Evolutionary conservation across 2,797 vertebrate species (phyloP).

Genomic region (Pipistrellus kuhlii): DNA sequence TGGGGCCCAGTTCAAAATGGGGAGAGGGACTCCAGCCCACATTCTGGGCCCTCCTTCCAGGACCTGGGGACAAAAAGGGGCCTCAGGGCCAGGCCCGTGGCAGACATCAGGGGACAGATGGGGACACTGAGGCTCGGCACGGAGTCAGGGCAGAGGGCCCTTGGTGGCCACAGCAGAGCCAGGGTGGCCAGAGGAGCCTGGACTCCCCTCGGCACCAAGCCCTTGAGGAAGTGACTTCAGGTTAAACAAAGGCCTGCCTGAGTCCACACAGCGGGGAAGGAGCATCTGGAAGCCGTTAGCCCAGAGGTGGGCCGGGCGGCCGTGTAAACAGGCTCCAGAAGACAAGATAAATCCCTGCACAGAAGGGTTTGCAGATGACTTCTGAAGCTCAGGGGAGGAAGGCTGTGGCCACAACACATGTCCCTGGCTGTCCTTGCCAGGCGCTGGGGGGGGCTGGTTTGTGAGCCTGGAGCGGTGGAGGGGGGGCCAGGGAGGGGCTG

Average conservation of each 20-base stretch:
- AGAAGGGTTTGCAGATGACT: conserved; percentile 42
- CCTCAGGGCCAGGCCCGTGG: background rate
- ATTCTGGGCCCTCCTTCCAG: background rate
- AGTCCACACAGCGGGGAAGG: conserved; percentile 61
- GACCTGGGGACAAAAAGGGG: background rate
- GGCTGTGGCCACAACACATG: background rate
- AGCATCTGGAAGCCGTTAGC: conserved; percentile 80
- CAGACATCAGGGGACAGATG: background rate
- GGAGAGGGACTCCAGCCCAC: background rate
- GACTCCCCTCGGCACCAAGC: background rate
- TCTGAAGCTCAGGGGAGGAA: background rate
- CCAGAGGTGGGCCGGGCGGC: conserved; percentile 67
- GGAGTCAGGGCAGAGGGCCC: background rate
- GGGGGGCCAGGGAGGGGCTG: background rate
- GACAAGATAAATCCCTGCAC: conserved; percentile 37
- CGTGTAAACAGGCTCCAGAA: conserved; percentile 70
- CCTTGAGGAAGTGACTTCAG: conserved; percentile 77
- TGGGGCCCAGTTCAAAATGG: background rate
- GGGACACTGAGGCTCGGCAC: background rate
- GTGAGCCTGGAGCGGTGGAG: rapidly evolving
- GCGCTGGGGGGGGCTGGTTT: background rate
- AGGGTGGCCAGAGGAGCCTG: background rate
- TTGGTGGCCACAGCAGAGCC: background rate
- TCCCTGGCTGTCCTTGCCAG: background rate
- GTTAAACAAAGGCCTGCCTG: conserved; percentile 66